phyloP scores from a whole-genome alignment of 2,113 vertebrate genomes.

The Bufo gargarizans region DNA sequence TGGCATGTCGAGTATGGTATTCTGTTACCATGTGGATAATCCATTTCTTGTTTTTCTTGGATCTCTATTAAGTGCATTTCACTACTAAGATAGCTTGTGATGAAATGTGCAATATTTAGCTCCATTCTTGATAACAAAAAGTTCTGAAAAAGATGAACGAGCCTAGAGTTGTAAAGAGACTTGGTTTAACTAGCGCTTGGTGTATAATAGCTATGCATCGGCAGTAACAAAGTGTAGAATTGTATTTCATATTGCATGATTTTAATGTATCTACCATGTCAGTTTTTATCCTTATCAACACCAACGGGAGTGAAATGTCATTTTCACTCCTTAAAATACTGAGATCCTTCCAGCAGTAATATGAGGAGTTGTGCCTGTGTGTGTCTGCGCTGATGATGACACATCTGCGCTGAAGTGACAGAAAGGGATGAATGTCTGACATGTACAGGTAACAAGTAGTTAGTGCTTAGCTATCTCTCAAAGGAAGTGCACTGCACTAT shows the following conservation, averaged over 20 bases:
- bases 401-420: conserved; percentile 48
- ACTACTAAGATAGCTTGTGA: not conserved
- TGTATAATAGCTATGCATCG: conserved; percentile 23
- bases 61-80: not conserved
- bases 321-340: conserved; percentile 41
- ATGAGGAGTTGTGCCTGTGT: conserved; percentile 39
- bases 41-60: not conserved
- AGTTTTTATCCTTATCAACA: conserved; percentile 48
- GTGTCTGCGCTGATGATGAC: conserved; percentile 46
- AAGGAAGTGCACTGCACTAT: conserved; percentile 25
- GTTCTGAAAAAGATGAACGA: not conserved
- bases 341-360: conserved; percentile 30
- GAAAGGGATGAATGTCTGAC: conserved; percentile 42
- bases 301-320: conserved; percentile 38
- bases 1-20: not conserved
- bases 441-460: conserved; percentile 49
- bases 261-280: conserved; percentile 47
- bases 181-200: not conserved
- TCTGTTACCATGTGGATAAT: not conserved
- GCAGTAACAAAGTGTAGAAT: conserved; percentile 23
- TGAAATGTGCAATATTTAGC: not conserved
- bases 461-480: conserved; percentile 48
- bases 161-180: conserved; percentile 21
- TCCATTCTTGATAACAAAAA: conserved; percentile 5
- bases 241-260: conserved; percentile 39